Base-by-base conservation (phyloP, 2,888 invertebrate genomes). In the Oligia latruncula region DNA sequence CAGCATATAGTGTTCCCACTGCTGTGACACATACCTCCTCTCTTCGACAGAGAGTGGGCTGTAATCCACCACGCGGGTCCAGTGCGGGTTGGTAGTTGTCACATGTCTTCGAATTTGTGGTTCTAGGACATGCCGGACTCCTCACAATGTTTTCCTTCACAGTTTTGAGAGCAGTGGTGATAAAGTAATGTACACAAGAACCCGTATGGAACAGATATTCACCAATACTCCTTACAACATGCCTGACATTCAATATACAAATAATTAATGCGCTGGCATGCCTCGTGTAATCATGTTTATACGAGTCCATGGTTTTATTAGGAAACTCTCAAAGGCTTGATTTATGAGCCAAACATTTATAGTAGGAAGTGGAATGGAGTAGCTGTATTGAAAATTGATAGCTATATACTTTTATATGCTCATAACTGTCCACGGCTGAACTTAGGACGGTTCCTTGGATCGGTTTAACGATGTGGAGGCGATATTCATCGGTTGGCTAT, bases 191-290 rank as follows among this genome's bases (percentile, higher is more conserved):
- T 58, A 58, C 58, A 58, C 58, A 23, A 58, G 58, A 58, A 58
- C 23, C 58, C 11, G 58, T 60, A n/a, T 11, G 8, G 8, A 64
- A 64, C 0, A n/a, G 23, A 40, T 55, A 40, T 1, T n/a, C 40
- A 17, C n/a, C n/a, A 55, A 23, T 40, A 43, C 20, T 23, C 43
- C 6, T 29, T 23, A 5, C 43, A 64, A 46, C 8, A 15, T 13
- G 20, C 23, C 46, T 15, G 71, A 8, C 8, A 65, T 74, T 66
- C 43, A 75, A 79, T 75, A 82, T 71, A 13, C 46, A 66, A 60
- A 67, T 78, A 84, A 86, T 84, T 52, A 81, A 87, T 86, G 81
- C 74, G 23, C 13, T 58, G 40, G 29, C 85, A 84, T 62, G 85
- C 17, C 60, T 55, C 58, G 17, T 71, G n/a, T 75, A 71, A 77